Evolutionary conservation across 2,797 vertebrate genomes (phyloP), one percentile per base, ranked within the genome.

Genomic region (Sebastes kiyomatsui): DNA sequence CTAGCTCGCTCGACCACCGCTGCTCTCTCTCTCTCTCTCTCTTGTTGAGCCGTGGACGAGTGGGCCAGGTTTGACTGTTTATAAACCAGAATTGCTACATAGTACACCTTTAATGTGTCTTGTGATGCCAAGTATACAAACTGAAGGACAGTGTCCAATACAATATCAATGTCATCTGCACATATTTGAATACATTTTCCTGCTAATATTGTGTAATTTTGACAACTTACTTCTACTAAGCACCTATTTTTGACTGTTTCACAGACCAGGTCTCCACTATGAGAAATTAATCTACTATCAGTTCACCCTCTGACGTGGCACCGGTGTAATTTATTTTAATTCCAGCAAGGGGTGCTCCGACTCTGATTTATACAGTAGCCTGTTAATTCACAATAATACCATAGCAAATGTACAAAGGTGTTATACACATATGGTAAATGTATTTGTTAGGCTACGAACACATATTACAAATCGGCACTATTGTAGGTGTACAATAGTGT

Each of bases 301-400:
- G 13, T 18, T 72, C 49, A 52, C 9, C 13, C n/a, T 20, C 2
- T 56, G 32, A 32, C 16, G 20, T 46, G 22, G 5, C 55, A 72
- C 32, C 1, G 33, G 7, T 85, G 75, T 25, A 69, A 79, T 76
- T 72, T 11, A 33, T 23, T 55, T 59, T 32, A 46, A n/a, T 27
- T 75, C 72, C 80, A 82, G 52, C 62, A 69, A 65, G 75, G 25
- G 72, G 67, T 62, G 79, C 71, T 67, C 27, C 22, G 18, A 66
- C 11, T 67, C 59, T 16, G 11, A 70, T 77, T 27, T 9, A 58
- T 22, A 38, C 22, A 58, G 28, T 22, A 23, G 35, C 20, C 10
- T 23, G 9, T 35, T 61, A 10, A 28, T 69, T 59, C 23, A 16
- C 16, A 59, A 3, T 38, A 16, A 64, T 10, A 28, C 6, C 9